phyloP scores from a whole-genome alignment of 2,888 invertebrate genomes.

The Drosophila histrio region DNA sequence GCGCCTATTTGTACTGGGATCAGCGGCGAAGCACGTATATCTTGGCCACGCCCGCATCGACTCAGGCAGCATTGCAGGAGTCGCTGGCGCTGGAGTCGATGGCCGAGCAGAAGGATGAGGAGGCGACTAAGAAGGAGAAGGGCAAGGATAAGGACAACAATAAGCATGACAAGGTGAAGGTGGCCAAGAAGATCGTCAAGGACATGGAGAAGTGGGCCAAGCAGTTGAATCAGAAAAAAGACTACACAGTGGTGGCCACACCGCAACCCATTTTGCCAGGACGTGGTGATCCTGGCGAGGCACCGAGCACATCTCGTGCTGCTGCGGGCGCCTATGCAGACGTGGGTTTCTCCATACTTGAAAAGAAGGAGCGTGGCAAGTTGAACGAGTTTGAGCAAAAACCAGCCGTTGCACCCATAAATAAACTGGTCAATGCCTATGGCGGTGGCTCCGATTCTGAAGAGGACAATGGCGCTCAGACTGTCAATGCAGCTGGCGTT shows the following conservation, averaged over 20 bases:
- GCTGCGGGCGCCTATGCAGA: slow-evolving; percentile 90
- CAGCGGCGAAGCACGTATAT: slow-evolving; percentile 87
- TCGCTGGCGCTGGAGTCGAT: slow-evolving; percentile 57
- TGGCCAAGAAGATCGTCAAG: slow-evolving; percentile 98
- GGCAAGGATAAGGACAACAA: slow-evolving; percentile 85
- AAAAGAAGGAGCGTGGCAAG: slow-evolving; percentile 87
- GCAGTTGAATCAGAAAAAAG: slow-evolving; percentile 97
- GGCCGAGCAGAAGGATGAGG: slow-evolving; percentile 52
- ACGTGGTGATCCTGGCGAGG: slow-evolving; percentile 57
- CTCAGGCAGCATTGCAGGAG: slow-evolving; percentile 80
- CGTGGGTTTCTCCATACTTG: slow-evolving; percentile 96
- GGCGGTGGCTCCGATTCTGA: slow-evolving; percentile 90
- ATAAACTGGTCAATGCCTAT: slow-evolving; percentile 89
- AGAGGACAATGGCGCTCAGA: slow-evolving; percentile 80
- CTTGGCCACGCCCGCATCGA: slow-evolving; percentile 78
- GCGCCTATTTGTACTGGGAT: slow-evolving; percentile 98
- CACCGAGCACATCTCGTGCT: slow-evolving; percentile 59
- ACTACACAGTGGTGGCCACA: slow-evolving; percentile 84
- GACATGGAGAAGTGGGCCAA: slow-evolving; percentile 96
- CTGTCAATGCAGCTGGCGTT: not conserved
- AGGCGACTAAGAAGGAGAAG: slow-evolving; percentile 84
- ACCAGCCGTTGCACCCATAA: slow-evolving; percentile 53
- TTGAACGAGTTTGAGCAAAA: slow-evolving; percentile 79
- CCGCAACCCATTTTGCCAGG: slow-evolving; percentile 78
- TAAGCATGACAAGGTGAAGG: slow-evolving; percentile 97